Evolutionary conservation across 2,888 invertebrate genomes (phyloP).

Genomic region (Drosophila fungiperda): DNA sequence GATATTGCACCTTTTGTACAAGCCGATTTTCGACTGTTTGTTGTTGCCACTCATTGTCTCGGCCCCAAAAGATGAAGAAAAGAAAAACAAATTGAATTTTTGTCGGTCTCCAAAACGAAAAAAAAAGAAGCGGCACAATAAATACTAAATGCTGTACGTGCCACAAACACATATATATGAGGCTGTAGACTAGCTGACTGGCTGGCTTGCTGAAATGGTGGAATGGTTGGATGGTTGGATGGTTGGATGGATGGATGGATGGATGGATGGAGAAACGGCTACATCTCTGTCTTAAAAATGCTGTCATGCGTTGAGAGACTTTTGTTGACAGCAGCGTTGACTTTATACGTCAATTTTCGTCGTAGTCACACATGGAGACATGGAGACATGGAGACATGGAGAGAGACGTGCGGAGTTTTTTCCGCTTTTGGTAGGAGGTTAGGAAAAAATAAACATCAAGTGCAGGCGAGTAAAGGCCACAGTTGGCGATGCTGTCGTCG

Average conservation of each 20-base stretch:
- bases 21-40: neutral
- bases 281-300: conserved; percentile 57
- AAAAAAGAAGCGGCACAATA: conserved; percentile 62
- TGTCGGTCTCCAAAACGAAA: conserved; percentile 18
- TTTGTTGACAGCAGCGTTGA: conserved; percentile 68
- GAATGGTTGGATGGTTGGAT: neutral
- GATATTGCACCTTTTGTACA: conserved; percentile 40
- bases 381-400: neutral
- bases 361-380: conserved; percentile 29
- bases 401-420: conserved; percentile 54
- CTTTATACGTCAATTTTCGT: conserved; percentile 78
- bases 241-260: conserved; percentile 11
- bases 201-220: conserved; percentile 11
- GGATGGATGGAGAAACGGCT: conserved; percentile 16
- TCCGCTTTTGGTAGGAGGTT: conserved; percentile 54
- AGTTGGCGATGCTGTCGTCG: conserved; percentile 11
- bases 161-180: conserved; percentile 32
- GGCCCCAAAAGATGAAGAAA: conserved; percentile 8
- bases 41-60: conserved; percentile 22
- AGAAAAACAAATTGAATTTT: conserved; percentile 68
- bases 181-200: conserved; percentile 18
- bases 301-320: conserved; percentile 67
- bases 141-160: conserved; percentile 79
- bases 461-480: conserved; percentile 30
- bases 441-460: conserved; percentile 71